phyloP scores from a whole-genome alignment of 2,113 vertebrate genomes.

The Podiceps cristatus region DNA sequence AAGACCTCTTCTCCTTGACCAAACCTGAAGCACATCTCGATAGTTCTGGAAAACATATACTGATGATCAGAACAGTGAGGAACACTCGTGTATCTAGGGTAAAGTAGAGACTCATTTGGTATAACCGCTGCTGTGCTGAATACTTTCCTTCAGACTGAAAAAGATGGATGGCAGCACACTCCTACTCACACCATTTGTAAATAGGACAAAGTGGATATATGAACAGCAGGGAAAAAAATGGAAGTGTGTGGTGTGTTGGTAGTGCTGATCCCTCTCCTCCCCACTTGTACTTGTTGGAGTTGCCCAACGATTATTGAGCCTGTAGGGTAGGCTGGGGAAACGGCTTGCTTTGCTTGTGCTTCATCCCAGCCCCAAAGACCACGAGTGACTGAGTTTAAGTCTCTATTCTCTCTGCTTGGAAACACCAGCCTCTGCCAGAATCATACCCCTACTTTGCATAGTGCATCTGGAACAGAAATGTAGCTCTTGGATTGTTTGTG shows the following conservation, averaged over 20 bases:
- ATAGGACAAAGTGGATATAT: background rate
- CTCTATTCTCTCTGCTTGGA: background rate
- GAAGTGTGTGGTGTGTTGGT: background rate
- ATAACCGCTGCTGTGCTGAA: background rate
- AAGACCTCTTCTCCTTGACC: background rate
- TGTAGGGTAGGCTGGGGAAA: background rate
- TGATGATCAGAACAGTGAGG: background rate
- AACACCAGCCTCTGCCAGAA: background rate
- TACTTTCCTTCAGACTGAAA: background rate
- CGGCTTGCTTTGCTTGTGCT: background rate
- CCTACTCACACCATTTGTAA: background rate
- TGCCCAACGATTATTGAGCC: background rate
- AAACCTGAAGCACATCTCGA: background rate
- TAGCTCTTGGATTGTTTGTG: background rate
- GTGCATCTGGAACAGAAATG: background rate
- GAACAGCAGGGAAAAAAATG: background rate
- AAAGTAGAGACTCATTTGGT: background rate
- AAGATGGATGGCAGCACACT: background rate
- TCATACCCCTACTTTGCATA: background rate
- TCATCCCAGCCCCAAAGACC: background rate
- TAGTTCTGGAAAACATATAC: background rate
- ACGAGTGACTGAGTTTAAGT: background rate
- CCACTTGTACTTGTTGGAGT: background rate
- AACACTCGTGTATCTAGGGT: background rate
- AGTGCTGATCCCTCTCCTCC: background rate